phyloP scores from a whole-genome alignment of 2,797 vertebrate species.

The Takifugu ocellatus region DNA sequence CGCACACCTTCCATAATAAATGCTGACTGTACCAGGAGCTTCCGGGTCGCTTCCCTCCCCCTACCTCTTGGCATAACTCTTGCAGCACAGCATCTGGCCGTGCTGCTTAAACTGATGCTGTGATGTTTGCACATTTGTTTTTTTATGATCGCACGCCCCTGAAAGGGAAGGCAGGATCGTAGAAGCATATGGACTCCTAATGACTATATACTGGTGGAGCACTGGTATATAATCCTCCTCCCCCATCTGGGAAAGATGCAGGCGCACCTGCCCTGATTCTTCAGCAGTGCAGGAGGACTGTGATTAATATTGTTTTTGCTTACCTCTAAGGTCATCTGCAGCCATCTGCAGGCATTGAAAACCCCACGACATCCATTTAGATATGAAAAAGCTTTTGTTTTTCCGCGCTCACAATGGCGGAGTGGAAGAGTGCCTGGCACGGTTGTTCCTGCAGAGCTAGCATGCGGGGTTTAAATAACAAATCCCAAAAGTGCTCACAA shows the following conservation, averaged over 20 bases:
- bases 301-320: constrained; percentile 56
- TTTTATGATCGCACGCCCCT: constrained; percentile 32
- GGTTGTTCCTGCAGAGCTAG: not conserved
- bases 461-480: constrained; percentile 2
- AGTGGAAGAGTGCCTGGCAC: constrained; percentile 28
- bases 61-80: too few species aligned
- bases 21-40: too few species aligned
- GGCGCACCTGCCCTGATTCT: constrained; percentile 30
- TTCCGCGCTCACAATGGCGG: constrained; percentile 28
- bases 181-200: constrained; percentile 46
- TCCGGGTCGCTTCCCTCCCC: too few species aligned
- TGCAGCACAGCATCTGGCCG: too few species aligned
- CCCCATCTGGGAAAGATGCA: constrained; percentile 44
- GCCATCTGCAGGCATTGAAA: constrained; percentile 45
- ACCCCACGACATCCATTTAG: constrained; percentile 40
- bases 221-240: constrained; percentile 1
- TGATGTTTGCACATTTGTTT: constrained; percentile 1
- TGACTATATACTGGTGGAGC: constrained; percentile 19
- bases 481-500: too few species aligned
- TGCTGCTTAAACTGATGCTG: constrained; percentile 10
- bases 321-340: constrained; percentile 57
- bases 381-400: constrained; percentile 41
- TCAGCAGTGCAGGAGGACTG: constrained; percentile 37
- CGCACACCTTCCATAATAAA: too few species aligned
- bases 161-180: constrained; percentile 46